These are phyloP conservation scores for Cephalopholis sonnerati DNA, from an alignment of 2,113 vertebrate species.

Conservation along the genomic window DNA sequence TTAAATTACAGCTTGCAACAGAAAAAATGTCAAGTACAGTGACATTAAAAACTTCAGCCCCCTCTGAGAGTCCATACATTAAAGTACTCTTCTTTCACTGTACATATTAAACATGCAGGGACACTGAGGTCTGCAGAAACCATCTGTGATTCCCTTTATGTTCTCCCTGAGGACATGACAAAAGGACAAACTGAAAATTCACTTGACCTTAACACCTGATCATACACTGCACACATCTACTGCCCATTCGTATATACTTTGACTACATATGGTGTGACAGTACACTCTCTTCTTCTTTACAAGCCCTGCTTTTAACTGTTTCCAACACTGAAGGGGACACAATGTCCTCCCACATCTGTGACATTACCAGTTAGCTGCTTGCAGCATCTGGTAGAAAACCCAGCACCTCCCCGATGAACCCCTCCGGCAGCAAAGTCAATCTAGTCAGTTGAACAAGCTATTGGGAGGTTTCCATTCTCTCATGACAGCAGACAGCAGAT, in stretches of 20 bases:
- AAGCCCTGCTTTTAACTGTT: not conserved
- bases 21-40: conserved; percentile 16
- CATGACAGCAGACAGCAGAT: conserved; percentile 47
- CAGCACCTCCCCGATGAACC: conserved; percentile 14
- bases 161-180: not conserved
- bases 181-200: not conserved
- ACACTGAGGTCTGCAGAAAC: not conserved
- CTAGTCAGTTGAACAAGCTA: conserved; percentile 40
- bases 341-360: not conserved
- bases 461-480: conserved; percentile 2
- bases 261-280: not conserved
- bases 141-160: not conserved
- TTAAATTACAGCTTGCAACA: conserved; percentile 15
- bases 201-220: not conserved
- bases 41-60: not conserved
- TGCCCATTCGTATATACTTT: not conserved
- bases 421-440: conserved; percentile 27
- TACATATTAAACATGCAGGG: conserved; percentile 9
- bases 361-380: conserved; percentile 15
- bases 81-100: not conserved
- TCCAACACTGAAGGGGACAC: not conserved
- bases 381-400: conserved; percentile 15
- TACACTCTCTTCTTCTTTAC: not conserved
- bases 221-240: not conserved
- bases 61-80: not conserved